Base-by-base conservation (phyloP, 1,140 invertebrate species). In the Panulirus ornatus region DNA sequence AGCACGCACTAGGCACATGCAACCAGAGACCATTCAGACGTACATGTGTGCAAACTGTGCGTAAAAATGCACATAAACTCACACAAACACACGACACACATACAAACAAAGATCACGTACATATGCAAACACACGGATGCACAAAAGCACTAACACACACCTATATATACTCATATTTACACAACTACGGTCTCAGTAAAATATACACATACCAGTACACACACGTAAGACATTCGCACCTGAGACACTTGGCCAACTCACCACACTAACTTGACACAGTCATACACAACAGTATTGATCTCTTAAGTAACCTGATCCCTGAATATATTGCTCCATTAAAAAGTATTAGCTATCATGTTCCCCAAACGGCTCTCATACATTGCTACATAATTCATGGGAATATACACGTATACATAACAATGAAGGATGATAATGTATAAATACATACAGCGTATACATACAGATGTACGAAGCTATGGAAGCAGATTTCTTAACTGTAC, bases 201-300 rank as follows among this genome's bases (percentile, higher is more conserved):
- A 38, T 22, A 82, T 36, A 82, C n/a, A 54, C 34, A 58, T 63
- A 82, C n/a, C 54, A 8, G 58, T 36, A 34, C n/a, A 82, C n/a
- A 58, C 14, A 82, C n/a, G 19, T 36, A 82, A 3, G 34, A 6
- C 2, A 16, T 11, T 3, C 44, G 2, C 3, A 27, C 16, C 2
- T 47, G 5, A 47, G 5, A 47, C 44, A 47, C n/a, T n/a, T n/a
- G n/a, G 44, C 44, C 44, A 47, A 11, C 14, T 6, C 44, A 47
- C 44, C 44, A 47, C 44, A 47, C 44, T 14, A 42, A 5, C 22
- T 54, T 16, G 22, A 40, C 16, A 34, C 16, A 44, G 8, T 9
- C 16, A 79, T 16, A 79, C 16, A 44, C 14, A 42, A 14, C 14
- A 8, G 40, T 44, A 79, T 16, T 9, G 9, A 44, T 16, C 9